Percentiles rank a stretch among this genome's conserved stretches.
phyloP scores from a whole-genome alignment of 1,140 invertebrate genomes.

The Drosophila malerkotliana region DNA sequence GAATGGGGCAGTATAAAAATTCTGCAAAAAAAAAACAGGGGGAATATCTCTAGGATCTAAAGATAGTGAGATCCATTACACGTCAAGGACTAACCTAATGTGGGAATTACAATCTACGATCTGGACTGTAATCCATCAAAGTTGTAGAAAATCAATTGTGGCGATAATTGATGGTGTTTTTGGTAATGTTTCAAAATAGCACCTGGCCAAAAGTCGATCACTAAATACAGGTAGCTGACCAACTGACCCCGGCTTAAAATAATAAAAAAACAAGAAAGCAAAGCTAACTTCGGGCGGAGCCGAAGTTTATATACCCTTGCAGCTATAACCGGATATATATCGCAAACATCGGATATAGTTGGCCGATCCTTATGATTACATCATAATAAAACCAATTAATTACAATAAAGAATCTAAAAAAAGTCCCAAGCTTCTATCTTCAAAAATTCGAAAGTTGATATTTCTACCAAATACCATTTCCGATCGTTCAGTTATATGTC shows the following conservation, averaged over 20 bases:
- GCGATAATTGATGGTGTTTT: slow-evolving; percentile 62
- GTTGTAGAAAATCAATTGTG: slow-evolving; percentile 56
- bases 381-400: no score
- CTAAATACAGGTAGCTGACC: slow-evolving; percentile 66
- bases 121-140: slow-evolving; percentile 18
- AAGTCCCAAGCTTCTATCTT: no score
- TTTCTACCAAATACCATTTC: no score
- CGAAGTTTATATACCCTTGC: no score
- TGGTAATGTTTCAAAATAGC: slow-evolving; percentile 75
- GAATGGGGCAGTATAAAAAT: slow-evolving; percentile 27
- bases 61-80: neutral
- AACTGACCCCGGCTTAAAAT: slow-evolving; percentile 8
- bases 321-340: no score
- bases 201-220: slow-evolving; percentile 61
- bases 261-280: neutral
- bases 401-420: no score
- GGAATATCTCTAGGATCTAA: slow-evolving; percentile 6
- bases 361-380: no score
- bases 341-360: no score
- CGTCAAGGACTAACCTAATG: slow-evolving; percentile 1
- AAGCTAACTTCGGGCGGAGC: no score
- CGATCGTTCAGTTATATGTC: no score
- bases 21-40: neutral
- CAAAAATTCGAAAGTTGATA: no score
- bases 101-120: neutral